These are phyloP conservation scores for Zaprionus lachaisei DNA, from an alignment of 1,140 invertebrate species.

Conservation along the genomic window DNA sequence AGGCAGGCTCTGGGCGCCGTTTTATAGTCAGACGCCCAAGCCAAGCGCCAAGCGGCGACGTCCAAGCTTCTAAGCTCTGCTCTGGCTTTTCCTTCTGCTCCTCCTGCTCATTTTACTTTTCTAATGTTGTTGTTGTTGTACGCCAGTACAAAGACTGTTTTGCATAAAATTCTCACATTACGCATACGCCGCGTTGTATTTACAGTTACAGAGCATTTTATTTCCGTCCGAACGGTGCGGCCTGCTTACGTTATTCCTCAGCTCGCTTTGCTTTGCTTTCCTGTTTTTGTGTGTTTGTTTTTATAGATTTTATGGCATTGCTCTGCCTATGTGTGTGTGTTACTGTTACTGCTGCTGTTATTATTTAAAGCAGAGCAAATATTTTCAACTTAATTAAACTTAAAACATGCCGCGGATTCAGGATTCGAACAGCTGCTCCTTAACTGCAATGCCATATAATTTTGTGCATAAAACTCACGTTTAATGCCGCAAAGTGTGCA, in stretches of 20 bases:
- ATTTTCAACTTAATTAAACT: constrained; percentile 82
- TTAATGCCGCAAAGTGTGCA: constrained; percentile 78
- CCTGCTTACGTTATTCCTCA: constrained; percentile 52
- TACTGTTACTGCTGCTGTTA: constrained; percentile 50
- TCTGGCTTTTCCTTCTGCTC: background rate
- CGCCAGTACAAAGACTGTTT: constrained; percentile 57
- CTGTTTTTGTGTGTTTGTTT: constrained; percentile 62
- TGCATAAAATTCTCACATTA: constrained; percentile 82
- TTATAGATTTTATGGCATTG: constrained; percentile 76
- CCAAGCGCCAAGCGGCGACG: constrained; percentile 43
- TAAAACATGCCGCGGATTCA: constrained; percentile 52
- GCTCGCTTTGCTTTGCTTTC: constrained; percentile 48
- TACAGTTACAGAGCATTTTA: constrained; percentile 79
- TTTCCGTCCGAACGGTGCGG: constrained; percentile 56
- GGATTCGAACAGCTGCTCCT: constrained; percentile 60
- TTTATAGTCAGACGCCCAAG: constrained; percentile 68
- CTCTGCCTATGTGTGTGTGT: constrained; percentile 3
- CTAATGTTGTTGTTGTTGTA: constrained; percentile 27
- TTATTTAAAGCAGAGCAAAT: constrained; percentile 80
- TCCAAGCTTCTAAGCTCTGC: constrained; percentile 41
- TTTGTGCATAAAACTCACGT: constrained; percentile 74
- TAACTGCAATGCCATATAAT: constrained; percentile 76
- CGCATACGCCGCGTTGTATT: constrained; percentile 78
- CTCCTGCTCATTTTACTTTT: background rate
- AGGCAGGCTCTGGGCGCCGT: constrained; percentile 59